phyloP scores from a whole-genome alignment of 2,888 invertebrate genomes.

The Aphodius granarius region DNA sequence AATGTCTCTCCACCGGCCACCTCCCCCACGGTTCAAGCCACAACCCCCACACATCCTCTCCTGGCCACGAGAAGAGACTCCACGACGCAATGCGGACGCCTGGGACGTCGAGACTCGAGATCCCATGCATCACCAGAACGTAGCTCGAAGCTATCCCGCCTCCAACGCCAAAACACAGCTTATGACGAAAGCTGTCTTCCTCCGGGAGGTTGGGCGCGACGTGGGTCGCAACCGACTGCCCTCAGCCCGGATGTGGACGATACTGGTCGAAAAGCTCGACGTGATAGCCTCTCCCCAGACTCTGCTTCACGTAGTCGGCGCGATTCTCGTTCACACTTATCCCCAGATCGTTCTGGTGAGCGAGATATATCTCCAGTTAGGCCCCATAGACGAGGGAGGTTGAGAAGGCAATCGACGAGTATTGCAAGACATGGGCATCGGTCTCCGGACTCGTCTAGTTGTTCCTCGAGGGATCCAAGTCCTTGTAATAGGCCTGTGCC shows the following conservation, averaged over 20 bases:
- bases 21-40: slow-evolving; percentile 67
- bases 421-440: slow-evolving; percentile 61
- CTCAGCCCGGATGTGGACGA: slow-evolving; percentile 79
- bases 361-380: slow-evolving; percentile 79
- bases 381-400: slow-evolving; percentile 67
- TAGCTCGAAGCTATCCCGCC: slow-evolving; percentile 53
- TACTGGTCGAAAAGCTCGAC: slow-evolving; percentile 69
- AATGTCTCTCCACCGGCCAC: slow-evolving; percentile 83
- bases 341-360: slow-evolving; percentile 79
- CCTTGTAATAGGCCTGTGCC: slow-evolving; percentile 67
- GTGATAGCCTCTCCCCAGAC: slow-evolving; percentile 89
- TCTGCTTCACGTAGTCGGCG: slow-evolving; percentile 76
- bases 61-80: slow-evolving; percentile 71
- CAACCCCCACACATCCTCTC: slow-evolving; percentile 57
- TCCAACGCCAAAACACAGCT: slow-evolving; percentile 86
- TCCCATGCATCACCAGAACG: slow-evolving; percentile 68
- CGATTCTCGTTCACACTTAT: slow-evolving; percentile 77
- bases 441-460: slow-evolving; percentile 74
- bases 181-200: slow-evolving; percentile 84
- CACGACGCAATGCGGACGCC: slow-evolving; percentile 77
- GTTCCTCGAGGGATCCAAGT: slow-evolving; percentile 84
- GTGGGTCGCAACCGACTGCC: slow-evolving; percentile 80
- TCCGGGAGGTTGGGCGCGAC: slow-evolving; percentile 64
- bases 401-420: slow-evolving; percentile 79
- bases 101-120: slow-evolving; percentile 68